phyloP scores from a whole-genome alignment of 2,113 vertebrate genomes.

The Ceratotherium simum region DNA sequence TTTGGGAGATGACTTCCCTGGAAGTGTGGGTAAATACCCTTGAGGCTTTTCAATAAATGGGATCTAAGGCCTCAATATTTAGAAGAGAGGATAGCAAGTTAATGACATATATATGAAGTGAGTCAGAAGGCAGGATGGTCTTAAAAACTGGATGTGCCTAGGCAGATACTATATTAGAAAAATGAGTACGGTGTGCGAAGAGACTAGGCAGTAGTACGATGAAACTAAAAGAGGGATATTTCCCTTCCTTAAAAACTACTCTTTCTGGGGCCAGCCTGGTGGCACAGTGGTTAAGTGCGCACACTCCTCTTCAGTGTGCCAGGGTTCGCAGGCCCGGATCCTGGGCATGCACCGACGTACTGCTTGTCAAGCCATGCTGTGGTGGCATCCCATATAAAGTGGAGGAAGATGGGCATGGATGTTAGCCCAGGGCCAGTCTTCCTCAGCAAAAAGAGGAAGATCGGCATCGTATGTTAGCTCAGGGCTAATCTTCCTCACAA shows the following conservation, averaged over 20 bases:
- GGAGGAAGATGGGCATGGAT: too few relatives aligned
- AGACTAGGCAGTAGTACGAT: background rate
- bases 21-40: slow-evolving; percentile 2
- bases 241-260: slow-evolving; percentile 24
- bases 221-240: background rate
- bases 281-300: too few relatives aligned
- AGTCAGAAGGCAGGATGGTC: slow-evolving; percentile 62
- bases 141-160: slow-evolving; percentile 63
- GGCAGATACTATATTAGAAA: slow-evolving; percentile 58
- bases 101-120: slow-evolving; percentile 48
- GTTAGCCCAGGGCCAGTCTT: too few relatives aligned
- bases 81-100: slow-evolving; percentile 11
- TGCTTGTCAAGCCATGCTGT: too few relatives aligned
- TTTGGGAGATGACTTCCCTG: background rate
- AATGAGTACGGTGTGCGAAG: slow-evolving; percentile 1
- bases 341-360: too few relatives aligned
- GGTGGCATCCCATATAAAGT: too few relatives aligned
- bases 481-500: too few relatives aligned
- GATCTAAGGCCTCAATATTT: background rate
- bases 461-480: too few relatives aligned
- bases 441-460: too few relatives aligned
- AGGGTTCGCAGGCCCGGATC: too few relatives aligned
- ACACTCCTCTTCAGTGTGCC: too few relatives aligned
- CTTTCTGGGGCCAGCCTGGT: background rate
- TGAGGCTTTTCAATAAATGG: slow-evolving; percentile 51